These are phyloP conservation scores for Malacosoma neustria DNA, from an alignment of 2,888 invertebrate species.

Conservation along the genomic window DNA sequence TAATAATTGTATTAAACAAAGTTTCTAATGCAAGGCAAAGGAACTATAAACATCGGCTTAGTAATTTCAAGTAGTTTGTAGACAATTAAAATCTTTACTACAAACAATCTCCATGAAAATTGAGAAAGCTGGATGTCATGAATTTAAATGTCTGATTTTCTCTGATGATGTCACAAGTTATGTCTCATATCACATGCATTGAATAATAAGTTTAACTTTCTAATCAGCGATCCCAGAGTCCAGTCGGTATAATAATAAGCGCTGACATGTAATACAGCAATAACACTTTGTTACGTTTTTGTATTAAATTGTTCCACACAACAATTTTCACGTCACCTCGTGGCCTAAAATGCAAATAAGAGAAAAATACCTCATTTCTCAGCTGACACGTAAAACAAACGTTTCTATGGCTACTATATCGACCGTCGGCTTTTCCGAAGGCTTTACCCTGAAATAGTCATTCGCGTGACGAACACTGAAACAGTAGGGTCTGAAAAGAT, in stretches of 20 bases:
- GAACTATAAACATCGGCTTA: too few relatives aligned
- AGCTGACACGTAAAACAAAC: constrained; percentile 60
- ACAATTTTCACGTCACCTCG: constrained; percentile 41
- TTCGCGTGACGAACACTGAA: constrained; percentile 65
- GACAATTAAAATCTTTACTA: too few relatives aligned
- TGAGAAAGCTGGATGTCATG: not conserved
- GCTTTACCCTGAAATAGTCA: constrained; percentile 59
- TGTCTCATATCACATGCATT: not conserved
- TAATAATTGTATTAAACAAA: too few relatives aligned
- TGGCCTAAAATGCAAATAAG: constrained; percentile 68
- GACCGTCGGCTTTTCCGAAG: constrained; percentile 70
- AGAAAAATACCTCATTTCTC: constrained; percentile 49
- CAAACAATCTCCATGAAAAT: not conserved
- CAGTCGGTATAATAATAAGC: constrained; percentile 7
- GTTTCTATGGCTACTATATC: constrained; percentile 66
- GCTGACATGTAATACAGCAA: constrained; percentile 5
- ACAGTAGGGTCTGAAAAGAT: constrained; percentile 51
- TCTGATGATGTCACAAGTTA: not conserved
- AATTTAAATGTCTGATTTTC: not conserved
- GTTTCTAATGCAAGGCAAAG: too few relatives aligned
- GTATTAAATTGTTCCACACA: constrained; percentile 30
- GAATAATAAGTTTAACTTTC: not conserved
- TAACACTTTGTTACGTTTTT: constrained; percentile 4
- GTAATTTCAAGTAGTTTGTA: too few relatives aligned
- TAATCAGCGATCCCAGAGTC: constrained; percentile 3